Percentiles rank a stretch among this genome's conserved stretches.
phyloP scores from a whole-genome alignment of 2,797 vertebrate genomes.

The Etheostoma nigrum region DNA sequence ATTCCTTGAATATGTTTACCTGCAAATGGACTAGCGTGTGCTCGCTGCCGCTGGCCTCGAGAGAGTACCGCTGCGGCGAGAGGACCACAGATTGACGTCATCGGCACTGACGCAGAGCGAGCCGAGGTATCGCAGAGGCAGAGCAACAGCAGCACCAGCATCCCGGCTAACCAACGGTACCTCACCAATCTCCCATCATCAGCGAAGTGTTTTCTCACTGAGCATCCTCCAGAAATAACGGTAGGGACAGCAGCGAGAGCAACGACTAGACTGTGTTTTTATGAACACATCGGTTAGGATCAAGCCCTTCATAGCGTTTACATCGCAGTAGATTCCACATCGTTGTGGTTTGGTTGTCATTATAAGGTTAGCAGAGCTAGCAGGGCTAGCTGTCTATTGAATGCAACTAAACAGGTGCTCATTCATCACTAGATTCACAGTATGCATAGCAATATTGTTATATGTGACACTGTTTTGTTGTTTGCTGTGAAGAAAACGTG shows the following conservation, averaged over 20 bases:
- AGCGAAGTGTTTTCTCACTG: slow-evolving; percentile 59
- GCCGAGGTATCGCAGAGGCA: slow-evolving; percentile 56
- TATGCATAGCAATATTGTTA: not conserved
- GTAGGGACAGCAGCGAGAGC: slow-evolving; percentile 70
- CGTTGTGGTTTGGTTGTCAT: slow-evolving; percentile 65
- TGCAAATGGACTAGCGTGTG: slow-evolving; percentile 34
- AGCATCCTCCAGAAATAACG: slow-evolving; percentile 79
- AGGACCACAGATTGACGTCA: slow-evolving; percentile 84
- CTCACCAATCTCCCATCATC: slow-evolving; percentile 47
- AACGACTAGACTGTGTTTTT: not conserved
- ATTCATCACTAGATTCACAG: slow-evolving; percentile 24
- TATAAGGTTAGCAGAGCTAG: slow-evolving; percentile 70
- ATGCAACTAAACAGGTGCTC: slow-evolving; percentile 62
- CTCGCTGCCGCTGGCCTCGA: slow-evolving; percentile 36
- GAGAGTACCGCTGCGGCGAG: slow-evolving; percentile 64
- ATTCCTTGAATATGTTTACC: slow-evolving; percentile 28
- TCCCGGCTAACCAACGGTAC: slow-evolving; percentile 54
- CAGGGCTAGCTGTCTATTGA: slow-evolving; percentile 55
- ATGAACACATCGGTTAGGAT: not conserved
- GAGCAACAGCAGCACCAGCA: slow-evolving; percentile 60
- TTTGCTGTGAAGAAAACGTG: slow-evolving; percentile 6
- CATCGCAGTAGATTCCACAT: slow-evolving; percentile 36
- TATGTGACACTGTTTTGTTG: slow-evolving; percentile 7
- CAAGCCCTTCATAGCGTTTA: not conserved
- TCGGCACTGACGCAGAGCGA: slow-evolving; percentile 79